Conservation (phyloP, 2,113 vertebrate genomes). For the Pluvialis apricaria region DNA sequence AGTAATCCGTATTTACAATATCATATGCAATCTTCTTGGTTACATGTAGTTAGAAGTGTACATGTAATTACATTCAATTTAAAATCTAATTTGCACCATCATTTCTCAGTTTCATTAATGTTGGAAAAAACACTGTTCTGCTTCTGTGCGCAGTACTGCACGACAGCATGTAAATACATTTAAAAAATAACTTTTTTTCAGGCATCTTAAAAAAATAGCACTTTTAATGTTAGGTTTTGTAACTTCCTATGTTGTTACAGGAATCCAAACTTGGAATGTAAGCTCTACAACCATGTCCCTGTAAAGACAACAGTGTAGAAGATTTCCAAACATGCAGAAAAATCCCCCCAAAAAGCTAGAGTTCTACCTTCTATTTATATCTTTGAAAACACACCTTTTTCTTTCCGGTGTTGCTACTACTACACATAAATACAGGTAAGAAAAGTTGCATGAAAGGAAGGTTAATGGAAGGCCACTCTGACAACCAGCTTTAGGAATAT, state of each 20-base stretch:
- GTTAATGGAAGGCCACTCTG: not conserved
- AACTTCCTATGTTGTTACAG: not conserved
- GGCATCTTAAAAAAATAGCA: not conserved
- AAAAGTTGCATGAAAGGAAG: not conserved
- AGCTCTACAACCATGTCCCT: not conserved
- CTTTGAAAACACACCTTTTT: not conserved
- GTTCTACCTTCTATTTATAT: not conserved
- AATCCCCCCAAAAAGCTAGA: not conserved
- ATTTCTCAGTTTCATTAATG: not conserved
- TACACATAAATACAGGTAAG: not conserved
- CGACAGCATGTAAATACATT: not conserved
- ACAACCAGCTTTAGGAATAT: not conserved
- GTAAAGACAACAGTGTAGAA: not conserved
- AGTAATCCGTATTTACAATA: constrained; percentile 37
- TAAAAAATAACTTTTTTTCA: not conserved
- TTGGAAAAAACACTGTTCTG: not conserved
- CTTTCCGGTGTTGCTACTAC: not conserved
- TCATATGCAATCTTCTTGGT: not conserved
- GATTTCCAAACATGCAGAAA: not conserved
- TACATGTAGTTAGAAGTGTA: not conserved
- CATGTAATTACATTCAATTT: not conserved
- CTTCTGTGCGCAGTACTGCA: not conserved
- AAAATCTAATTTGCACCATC: not conserved
- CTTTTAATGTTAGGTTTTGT: not conserved
- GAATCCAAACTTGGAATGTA: not conserved